Evolutionary conservation across 2,797 vertebrate species (phyloP).

Genomic region (Gymnocypris eckloni): DNA sequence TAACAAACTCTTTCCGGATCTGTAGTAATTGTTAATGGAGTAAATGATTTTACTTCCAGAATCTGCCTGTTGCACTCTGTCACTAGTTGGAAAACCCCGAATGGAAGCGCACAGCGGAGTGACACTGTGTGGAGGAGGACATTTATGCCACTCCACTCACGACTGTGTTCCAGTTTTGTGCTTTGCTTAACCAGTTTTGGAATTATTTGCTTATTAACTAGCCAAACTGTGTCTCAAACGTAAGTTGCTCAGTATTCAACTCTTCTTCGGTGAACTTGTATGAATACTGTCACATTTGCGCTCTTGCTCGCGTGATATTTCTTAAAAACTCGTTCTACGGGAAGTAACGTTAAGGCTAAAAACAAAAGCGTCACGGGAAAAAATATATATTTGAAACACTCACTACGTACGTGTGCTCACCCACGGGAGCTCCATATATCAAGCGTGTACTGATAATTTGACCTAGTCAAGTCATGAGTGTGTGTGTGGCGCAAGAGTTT

Average conservation of each 20-base stretch:
- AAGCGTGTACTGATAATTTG: constrained; percentile 67
- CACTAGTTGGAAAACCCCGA: not conserved
- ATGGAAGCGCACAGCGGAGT: not conserved
- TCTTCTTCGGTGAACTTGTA: not conserved
- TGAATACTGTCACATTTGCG: not conserved
- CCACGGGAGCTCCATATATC: constrained; percentile 61
- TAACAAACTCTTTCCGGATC: not conserved
- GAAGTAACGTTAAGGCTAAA: not conserved
- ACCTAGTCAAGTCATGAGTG: constrained; percentile 69
- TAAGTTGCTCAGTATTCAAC: not conserved
- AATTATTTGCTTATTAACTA: not conserved
- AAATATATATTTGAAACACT: constrained; percentile 3
- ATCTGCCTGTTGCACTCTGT: not conserved
- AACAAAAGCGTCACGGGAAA: not conserved
- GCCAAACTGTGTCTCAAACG: not conserved
- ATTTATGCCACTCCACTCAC: not conserved
- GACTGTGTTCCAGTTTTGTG: not conserved
- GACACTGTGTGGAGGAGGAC: not conserved
- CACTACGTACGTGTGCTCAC: constrained; percentile 32
- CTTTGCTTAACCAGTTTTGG: not conserved
- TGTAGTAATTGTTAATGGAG: not conserved
- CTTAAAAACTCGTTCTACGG: not conserved
- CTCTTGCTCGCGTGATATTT: not conserved
- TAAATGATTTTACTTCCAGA: not conserved
- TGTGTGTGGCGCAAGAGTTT: constrained; percentile 70